A percentile compares a stretch with the other conserved stretches of the same genome.
Conservation (phyloP, 2,113 vertebrate species). For the Copsychus sechellarum region DNA sequence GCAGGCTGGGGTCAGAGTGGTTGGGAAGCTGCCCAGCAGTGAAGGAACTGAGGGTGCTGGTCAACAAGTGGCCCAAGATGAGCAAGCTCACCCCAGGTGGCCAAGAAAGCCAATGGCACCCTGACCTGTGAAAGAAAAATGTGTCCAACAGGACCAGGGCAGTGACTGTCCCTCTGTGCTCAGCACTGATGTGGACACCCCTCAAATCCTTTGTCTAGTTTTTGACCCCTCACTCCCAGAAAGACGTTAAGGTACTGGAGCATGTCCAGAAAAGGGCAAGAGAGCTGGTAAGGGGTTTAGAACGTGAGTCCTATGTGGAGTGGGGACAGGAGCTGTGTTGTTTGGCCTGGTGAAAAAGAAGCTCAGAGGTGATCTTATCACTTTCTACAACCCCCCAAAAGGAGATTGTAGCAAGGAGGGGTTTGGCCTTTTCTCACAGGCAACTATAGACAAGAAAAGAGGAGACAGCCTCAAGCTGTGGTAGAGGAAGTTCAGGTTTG, state of each 20-base stretch:
- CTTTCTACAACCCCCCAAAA: neutral
- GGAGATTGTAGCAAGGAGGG: neutral
- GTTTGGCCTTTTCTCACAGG: neutral
- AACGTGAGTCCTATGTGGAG: neutral
- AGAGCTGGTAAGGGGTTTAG: neutral
- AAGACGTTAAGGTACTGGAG: neutral
- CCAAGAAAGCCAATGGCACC: neutral
- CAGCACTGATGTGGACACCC: too few species aligned
- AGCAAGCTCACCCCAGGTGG: neutral
- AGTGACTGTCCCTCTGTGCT: neutral
- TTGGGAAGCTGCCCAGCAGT: neutral
- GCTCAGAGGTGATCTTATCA: neutral
- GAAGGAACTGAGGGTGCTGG: neutral
- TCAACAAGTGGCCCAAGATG: neutral
- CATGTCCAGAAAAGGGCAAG: neutral
- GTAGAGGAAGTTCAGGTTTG: neutral
- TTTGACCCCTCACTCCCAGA: neutral
- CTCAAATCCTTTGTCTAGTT: neutral
- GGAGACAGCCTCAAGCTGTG: accelerated
- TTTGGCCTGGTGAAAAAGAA: neutral
- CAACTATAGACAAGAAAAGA: neutral
- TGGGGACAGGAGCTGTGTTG: neutral
- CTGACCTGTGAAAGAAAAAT: neutral
- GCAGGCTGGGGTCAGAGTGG: neutral
- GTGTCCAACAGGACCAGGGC: neutral